These are phyloP conservation scores for Loris lydekkerianus DNA, from an alignment of 2,797 vertebrate species.

Conservation along the genomic window DNA sequence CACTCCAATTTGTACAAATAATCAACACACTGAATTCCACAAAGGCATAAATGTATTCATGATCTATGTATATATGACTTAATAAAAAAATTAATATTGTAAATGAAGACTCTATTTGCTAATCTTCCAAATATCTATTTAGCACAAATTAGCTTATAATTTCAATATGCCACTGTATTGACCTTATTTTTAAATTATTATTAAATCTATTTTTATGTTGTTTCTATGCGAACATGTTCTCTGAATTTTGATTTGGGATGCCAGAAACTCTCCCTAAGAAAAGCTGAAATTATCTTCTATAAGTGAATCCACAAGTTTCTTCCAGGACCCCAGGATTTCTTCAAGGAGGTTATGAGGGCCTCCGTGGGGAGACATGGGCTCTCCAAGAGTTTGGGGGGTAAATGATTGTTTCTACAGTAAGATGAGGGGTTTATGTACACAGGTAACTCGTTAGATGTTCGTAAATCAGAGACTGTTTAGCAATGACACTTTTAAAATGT, in stretches of 20 bases:
- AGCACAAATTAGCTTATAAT: neutral
- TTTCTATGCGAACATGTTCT: neutral
- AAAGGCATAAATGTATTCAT: too few species aligned
- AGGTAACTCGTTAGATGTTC: neutral
- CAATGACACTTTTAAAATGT: neutral
- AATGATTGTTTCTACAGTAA: neutral
- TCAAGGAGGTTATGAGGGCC: neutral
- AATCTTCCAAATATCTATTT: neutral
- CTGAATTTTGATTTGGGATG: neutral
- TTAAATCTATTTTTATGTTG: neutral
- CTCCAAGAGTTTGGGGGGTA: too few species aligned
- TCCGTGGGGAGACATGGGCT: neutral
- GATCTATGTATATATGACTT: neutral
- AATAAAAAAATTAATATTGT: neutral
- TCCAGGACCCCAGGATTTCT: neutral
- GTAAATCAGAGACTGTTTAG: neutral
- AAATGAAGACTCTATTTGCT: neutral
- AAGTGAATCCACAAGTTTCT: neutral
- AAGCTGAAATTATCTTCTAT: neutral
- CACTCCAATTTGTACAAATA: too few species aligned
- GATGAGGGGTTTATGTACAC: neutral
- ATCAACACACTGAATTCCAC: too few species aligned
- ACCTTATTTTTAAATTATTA: neutral
- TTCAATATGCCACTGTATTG: neutral
- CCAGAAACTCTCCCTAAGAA: neutral